phyloP scores from a whole-genome alignment of 2,797 vertebrate species.

The Myripristis murdjan region DNA sequence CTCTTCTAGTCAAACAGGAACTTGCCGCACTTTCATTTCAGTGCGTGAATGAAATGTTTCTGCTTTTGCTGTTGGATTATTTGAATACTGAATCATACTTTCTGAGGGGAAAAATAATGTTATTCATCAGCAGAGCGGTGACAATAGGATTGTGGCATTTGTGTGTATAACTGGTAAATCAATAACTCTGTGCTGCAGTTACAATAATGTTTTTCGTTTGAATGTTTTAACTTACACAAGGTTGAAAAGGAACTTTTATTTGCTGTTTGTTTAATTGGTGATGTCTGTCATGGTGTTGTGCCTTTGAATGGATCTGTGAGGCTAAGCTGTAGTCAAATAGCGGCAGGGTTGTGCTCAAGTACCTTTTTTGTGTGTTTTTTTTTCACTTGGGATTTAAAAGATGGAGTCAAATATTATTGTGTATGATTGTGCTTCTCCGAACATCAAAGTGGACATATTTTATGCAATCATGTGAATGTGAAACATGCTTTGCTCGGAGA shows the following conservation, averaged over 20 bases:
- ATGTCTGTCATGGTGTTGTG: conserved; percentile 19
- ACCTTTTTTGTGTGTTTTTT: conserved; percentile 30
- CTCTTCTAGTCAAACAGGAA: conserved; percentile 23
- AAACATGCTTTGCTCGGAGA: neutral
- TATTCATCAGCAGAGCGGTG: conserved; percentile 40
- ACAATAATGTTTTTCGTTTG: conserved; percentile 48
- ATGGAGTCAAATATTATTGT: conserved; percentile 37
- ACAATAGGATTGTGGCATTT: conserved; percentile 42
- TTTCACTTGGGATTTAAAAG: conserved; percentile 35
- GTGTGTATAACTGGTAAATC: conserved; percentile 55
- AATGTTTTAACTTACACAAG: conserved; percentile 28
- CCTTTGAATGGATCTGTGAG: conserved; percentile 38
- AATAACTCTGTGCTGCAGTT: conserved; percentile 59
- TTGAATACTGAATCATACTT: conserved; percentile 54
- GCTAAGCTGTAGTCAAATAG: conserved; percentile 50
- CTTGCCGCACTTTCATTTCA: conserved; percentile 9
- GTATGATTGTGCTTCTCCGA: conserved; percentile 11
- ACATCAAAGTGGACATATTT: conserved; percentile 36
- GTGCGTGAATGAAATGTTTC: conserved; percentile 26
- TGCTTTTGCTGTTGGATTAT: conserved; percentile 18
- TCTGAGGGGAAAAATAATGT: conserved; percentile 8
- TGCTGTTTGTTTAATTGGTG: conserved; percentile 40
- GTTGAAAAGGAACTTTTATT: conserved; percentile 39
- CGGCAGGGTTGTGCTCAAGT: conserved; percentile 42
- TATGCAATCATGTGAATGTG: conserved; percentile 13